phyloP scores from a whole-genome alignment of 2,888 invertebrate genomes.

The Lamellibrachia satsuma region DNA sequence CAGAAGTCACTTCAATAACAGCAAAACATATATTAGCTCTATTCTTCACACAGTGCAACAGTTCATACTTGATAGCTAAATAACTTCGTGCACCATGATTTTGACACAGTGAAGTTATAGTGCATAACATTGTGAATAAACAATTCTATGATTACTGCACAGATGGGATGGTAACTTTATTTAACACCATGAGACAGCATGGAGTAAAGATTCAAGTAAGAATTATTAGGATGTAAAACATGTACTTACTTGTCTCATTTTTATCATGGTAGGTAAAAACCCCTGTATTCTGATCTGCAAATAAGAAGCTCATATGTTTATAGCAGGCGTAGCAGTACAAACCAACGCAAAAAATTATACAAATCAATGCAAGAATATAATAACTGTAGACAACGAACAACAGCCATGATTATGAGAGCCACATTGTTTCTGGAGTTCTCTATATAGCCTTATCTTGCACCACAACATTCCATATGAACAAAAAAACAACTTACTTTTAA shows the following conservation, averaged over 20 bases:
- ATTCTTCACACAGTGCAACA: background rate
- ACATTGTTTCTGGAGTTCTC: background rate
- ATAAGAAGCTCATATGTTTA: background rate
- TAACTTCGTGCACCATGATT: slow-evolving; percentile 30
- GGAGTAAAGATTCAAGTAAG: background rate
- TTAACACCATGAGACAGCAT: background rate
- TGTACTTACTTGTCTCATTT: slow-evolving; percentile 49
- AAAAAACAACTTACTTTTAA: too few species aligned
- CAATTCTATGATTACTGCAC: background rate
- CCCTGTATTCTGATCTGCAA: slow-evolving; percentile 54
- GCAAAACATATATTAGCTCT: background rate
- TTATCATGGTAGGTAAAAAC: slow-evolving; percentile 59
- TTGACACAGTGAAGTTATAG: slow-evolving; percentile 29
- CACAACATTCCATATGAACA: too few species aligned
- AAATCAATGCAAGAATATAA: background rate
- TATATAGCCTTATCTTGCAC: background rate
- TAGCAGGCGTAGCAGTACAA: background rate
- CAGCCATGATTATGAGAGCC: background rate
- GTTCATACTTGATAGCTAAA: background rate
- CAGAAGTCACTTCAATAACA: too few species aligned
- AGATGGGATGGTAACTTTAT: background rate
- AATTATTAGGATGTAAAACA: background rate
- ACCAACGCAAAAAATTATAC: background rate
- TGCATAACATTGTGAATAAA: background rate
- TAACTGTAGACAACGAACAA: background rate